phyloP scores from a whole-genome alignment of 2,888 invertebrate species.

The Parasteatoda lunata region DNA sequence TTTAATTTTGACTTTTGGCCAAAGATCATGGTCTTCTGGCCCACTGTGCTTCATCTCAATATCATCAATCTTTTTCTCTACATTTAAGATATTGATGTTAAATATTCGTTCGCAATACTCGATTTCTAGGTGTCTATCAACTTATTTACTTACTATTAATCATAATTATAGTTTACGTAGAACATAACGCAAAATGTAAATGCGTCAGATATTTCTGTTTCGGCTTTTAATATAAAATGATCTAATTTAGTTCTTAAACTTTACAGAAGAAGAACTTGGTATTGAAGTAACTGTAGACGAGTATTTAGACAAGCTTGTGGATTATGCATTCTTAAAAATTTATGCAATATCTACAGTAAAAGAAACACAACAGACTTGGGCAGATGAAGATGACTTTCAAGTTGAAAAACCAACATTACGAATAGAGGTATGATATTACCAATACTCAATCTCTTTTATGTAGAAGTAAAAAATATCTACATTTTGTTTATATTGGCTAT shows the following conservation, averaged over 20 bases:
- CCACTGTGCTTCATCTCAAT: too few species aligned
- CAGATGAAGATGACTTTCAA: constrained; percentile 87
- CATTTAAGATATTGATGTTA: too few species aligned
- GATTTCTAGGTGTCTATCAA: too few species aligned
- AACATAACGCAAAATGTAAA: too few species aligned
- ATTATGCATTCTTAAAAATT: constrained; percentile 83
- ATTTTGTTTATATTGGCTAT: not conserved
- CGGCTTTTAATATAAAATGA: too few species aligned
- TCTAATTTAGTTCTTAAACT: not conserved
- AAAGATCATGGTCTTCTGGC: too few species aligned
- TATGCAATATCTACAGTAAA: constrained; percentile 85
- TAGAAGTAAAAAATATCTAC: not conserved
- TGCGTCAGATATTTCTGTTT: too few species aligned
- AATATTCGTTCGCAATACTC: too few species aligned
- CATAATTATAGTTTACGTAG: too few species aligned
- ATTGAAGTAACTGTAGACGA: constrained; percentile 81
- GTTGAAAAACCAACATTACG: constrained; percentile 83
- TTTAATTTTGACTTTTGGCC: too few species aligned
- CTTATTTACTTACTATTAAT: too few species aligned
- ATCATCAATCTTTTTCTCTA: too few species aligned
- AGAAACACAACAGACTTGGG: constrained; percentile 88
- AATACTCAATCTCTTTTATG: constrained; percentile 55
- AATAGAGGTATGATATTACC: constrained; percentile 78
- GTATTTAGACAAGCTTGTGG: constrained; percentile 82
- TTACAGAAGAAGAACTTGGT: constrained; percentile 79